A percentile compares a stretch with the other conserved stretches of the same genome.
Conservation (phyloP, 2,888 invertebrate species). For the Allacma fusca region DNA sequence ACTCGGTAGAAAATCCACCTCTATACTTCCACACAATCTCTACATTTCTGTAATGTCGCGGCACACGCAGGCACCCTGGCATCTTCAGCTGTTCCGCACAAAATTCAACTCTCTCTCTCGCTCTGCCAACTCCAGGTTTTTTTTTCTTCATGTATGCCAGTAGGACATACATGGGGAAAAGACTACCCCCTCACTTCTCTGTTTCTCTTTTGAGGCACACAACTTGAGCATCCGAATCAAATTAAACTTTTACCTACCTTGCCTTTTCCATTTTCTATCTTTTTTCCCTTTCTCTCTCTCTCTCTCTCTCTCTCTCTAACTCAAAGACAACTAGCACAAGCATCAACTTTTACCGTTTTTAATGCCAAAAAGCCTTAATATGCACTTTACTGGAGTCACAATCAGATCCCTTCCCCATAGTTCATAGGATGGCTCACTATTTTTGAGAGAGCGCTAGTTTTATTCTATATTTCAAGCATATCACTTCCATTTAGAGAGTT, state of each 20-base stretch:
- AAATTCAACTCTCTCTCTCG: background rate
- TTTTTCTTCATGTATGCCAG: background rate
- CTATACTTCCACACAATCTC: background rate
- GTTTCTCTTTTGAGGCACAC: background rate
- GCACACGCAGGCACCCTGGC: constrained; percentile 25
- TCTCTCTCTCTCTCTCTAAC: background rate
- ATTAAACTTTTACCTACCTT: background rate
- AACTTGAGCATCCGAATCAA: background rate
- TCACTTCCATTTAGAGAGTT: too few species aligned
- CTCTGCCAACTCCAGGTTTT: background rate
- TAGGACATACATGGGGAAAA: constrained; percentile 7
- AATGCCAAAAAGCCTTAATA: constrained; percentile 7
- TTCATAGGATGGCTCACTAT: too few species aligned
- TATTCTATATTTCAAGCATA: too few species aligned
- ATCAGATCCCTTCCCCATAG: too few species aligned
- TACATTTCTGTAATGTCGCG: background rate
- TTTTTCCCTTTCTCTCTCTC: background rate
- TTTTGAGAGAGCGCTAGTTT: too few species aligned
- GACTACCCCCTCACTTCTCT: constrained; percentile 1
- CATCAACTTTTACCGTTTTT: constrained; percentile 9
- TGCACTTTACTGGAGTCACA: background rate
- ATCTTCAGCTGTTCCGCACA: constrained; percentile 22
- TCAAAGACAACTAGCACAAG: background rate
- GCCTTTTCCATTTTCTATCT: background rate
- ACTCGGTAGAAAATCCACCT: constrained; percentile 22